Percentiles rank a stretch among this genome's conserved stretches.
phyloP scores from a whole-genome alignment of 2,797 vertebrate species.

The Pangasius djambal region DNA sequence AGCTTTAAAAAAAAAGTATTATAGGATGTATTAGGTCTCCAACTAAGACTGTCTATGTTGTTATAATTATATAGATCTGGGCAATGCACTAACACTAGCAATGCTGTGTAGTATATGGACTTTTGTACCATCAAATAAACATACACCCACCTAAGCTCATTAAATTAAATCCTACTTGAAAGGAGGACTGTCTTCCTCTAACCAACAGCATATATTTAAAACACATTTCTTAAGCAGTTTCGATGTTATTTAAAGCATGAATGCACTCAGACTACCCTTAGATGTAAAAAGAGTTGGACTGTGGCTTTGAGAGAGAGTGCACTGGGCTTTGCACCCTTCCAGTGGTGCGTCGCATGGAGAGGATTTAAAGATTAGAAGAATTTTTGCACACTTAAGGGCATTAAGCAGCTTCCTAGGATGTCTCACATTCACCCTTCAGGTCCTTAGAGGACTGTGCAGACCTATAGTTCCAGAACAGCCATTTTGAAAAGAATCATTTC shows the following conservation, averaged over 20 bases:
- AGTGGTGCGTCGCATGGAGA: conserved; percentile 40
- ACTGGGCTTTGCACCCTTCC: conserved; percentile 45
- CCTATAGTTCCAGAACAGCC: conserved; percentile 1
- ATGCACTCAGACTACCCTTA: conserved; percentile 8
- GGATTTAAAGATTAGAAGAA: conserved; percentile 55
- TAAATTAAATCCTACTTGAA: not conserved
- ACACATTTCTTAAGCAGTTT: conserved; percentile 24
- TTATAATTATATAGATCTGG: not conserved
- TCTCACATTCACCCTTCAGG: conserved; percentile 39
- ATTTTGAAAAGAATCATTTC: not conserved
- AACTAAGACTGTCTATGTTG: not conserved
- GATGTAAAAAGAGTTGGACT: conserved; percentile 7
- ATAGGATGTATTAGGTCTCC: not conserved
- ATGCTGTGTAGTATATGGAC: not conserved
- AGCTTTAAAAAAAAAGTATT: not conserved
- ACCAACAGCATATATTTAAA: not conserved
- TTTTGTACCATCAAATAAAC: not conserved
- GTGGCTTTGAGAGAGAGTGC: conserved; percentile 20
- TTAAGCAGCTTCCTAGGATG: conserved; percentile 47
- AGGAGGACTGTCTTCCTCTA: not conserved
- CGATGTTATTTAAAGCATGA: not conserved
- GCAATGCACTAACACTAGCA: not conserved
- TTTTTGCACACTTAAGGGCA: conserved; percentile 44
- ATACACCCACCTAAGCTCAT: not conserved
- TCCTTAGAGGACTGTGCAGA: conserved; percentile 8